These are phyloP conservation scores for Gasterosteus nipponicus DNA, from an alignment of 2,113 vertebrate species.

Conservation along the genomic window DNA sequence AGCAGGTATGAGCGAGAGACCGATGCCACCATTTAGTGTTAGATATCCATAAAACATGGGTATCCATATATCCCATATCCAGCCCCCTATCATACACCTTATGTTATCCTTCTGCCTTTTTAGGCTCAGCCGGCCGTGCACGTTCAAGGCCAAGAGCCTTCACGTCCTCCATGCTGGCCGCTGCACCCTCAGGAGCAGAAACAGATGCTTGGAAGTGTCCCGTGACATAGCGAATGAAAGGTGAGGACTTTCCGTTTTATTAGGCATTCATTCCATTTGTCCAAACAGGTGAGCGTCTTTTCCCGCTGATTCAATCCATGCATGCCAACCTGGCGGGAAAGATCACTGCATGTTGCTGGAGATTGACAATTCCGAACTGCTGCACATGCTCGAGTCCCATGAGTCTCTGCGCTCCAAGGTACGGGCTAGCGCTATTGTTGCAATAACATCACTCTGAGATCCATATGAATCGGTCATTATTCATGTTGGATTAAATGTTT, in stretches of 20 bases:
- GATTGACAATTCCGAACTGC: slow-evolving; percentile 96
- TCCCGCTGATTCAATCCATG: slow-evolving; percentile 97
- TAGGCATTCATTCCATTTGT: not conserved
- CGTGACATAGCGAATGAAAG: not conserved
- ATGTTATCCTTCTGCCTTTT: slow-evolving; percentile 14
- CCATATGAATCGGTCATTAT: not conserved
- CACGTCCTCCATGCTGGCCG: slow-evolving; percentile 96
- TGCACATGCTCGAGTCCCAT: slow-evolving; percentile 98
- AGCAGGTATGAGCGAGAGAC: slow-evolving; percentile 84
- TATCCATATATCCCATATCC: too few species aligned
- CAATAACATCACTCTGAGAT: not conserved
- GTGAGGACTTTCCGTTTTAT: not conserved
- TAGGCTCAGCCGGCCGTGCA: slow-evolving; percentile 95
- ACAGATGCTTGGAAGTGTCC: slow-evolving; percentile 91
- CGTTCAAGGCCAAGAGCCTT: slow-evolving; percentile 97
- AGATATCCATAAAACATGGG: too few species aligned
- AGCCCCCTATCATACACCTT: not conserved
- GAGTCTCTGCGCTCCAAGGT: slow-evolving; percentile 98
- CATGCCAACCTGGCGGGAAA: slow-evolving; percentile 96
- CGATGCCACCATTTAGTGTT: not conserved
- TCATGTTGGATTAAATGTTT: not conserved
- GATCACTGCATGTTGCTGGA: slow-evolving; percentile 98
- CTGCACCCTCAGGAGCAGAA: slow-evolving; percentile 98
- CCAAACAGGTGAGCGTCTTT: slow-evolving; percentile 90
- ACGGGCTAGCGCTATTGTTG: not conserved